These are phyloP conservation scores for Scophthalmus maximus DNA, from an alignment of 2,113 vertebrate genomes.

Conservation along the genomic window DNA sequence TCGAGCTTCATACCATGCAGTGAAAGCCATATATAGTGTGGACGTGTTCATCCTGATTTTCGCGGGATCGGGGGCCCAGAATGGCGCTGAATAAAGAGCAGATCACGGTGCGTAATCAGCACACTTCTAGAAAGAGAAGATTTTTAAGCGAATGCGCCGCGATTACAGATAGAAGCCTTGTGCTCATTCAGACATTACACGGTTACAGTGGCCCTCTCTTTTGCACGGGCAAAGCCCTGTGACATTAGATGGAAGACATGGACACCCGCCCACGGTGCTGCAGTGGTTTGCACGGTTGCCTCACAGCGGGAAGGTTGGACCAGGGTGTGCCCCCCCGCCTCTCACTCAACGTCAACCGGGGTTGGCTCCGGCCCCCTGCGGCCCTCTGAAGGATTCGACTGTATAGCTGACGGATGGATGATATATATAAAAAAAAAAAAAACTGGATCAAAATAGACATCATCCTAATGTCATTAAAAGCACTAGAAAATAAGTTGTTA, in stretches of 20 bases:
- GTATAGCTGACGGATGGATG: not conserved
- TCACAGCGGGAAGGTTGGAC: not conserved
- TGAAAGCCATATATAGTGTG: constrained; percentile 40
- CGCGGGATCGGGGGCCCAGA: constrained; percentile 8
- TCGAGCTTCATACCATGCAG: constrained; percentile 38
- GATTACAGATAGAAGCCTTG: too few species aligned
- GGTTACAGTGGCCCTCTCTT: too few species aligned
- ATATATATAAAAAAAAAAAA: too few species aligned
- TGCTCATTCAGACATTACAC: too few species aligned
- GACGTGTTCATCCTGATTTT: constrained; percentile 54
- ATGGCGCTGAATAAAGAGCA: constrained; percentile 16
- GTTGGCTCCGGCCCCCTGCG: not conserved
- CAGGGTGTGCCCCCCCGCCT: not conserved
- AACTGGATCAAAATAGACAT: not conserved
- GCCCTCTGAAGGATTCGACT: not conserved
- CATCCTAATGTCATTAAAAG: constrained; percentile 2
- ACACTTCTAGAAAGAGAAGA: not conserved
- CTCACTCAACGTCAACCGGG: not conserved
- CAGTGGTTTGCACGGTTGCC: not conserved
- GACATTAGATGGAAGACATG: too few species aligned
- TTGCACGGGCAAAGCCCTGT: too few species aligned
- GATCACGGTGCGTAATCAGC: not conserved
- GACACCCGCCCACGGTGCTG: not conserved
- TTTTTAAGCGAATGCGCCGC: not conserved
- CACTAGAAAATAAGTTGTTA: not conserved